Base-by-base conservation (phyloP, 1,140 invertebrate species). In the Zophobas morio region DNA sequence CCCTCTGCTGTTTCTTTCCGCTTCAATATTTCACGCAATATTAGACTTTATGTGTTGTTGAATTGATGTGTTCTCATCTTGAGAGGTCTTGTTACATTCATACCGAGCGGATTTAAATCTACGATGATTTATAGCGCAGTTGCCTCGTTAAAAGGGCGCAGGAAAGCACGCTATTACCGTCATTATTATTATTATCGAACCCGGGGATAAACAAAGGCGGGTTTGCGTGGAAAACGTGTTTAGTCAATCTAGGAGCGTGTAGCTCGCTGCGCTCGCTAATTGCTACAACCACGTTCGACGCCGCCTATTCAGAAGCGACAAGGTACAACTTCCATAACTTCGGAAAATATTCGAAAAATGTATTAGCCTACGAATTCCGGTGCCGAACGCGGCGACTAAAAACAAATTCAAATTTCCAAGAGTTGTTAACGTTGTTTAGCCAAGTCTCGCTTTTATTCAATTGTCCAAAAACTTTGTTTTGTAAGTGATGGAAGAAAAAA, bases 51-150 rank as follows among this genome's bases (percentile, higher is more conserved):
- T 70, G 37, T 39, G 63, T 70, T 70, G 37, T 0, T 32, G 42
- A 70, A 70, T 70, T 70, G 63, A 70, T 70, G 63, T 70, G 63
- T 70, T 70, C 63, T 36, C 63, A 70, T 70, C 36, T 70, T 70
- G 57, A 63, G 57, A 8, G 57, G 37, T 35, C 57, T 63, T 42
- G 63, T 70, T 70, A 70, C 63, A 70, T 36, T 46, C 34, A 70
- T 46, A 70, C 63, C 37, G 37, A 20, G 36, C 63, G 63, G 63
- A 70, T 70, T 70, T 70, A 70, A 70, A 70, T 70, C 42, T 39
- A 40, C 35, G 37, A 70, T 70, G 63, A 70, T 70, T 70, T 70
- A 70, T 70, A 33, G 33, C 42, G 34, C 49, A 20, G 49, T 20
- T 46, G 3, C 3, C 49, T 51, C 49, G 49, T 51, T 51, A 51